Base-by-base conservation (phyloP, 2,888 invertebrate genomes). In the Macropis europaea region DNA sequence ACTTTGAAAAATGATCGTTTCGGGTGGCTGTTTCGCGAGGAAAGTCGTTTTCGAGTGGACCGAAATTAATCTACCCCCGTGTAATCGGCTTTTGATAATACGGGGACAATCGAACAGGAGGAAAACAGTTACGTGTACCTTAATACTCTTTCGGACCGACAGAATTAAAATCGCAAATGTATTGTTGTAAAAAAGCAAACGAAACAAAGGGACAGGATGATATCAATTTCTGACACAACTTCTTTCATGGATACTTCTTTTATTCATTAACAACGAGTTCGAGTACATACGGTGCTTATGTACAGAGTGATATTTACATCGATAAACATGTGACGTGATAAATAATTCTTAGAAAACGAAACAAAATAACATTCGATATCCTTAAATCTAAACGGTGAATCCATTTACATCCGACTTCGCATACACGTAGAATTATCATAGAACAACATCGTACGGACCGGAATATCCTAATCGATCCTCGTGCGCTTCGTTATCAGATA, bases 11-110 rank as follows among this genome's bases (percentile, higher is more conserved):
- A 7, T 11, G 7, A 9, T 13, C 19, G 13, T 26, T 5, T 9
- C 17, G 9, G 2, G 1, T 5, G 11, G n/a, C 7, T 26, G 32
- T 26, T 42, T 43, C 5, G 15, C n/a, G 30, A 4, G 22, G 22
- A 6, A 22, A n/a, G n/a, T 38, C 48, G 38, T 13, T 30, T 60
- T 69, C 66, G 57, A 79, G 60, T 77, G 81, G 76, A 56, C 81
- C 84, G 84, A 85, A 88, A 89, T 88, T 88, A 88, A 89, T 88
- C 87, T 85, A 84, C 85, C 85, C 81, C 78, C 79, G 74, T 73
- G 83, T 89, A 89, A 89, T 89, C 89, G 88, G 89, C 87, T 89
- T 89, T 79, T 70, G 62, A 72, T 86, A 86, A 86, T 88, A 86
- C 86, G 86, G 75, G 67, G 77, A 66, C 76, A 64, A 77, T 69